These are phyloP conservation scores for Aix galericulata DNA, from an alignment of 2,113 vertebrate species.

Conservation along the genomic window DNA sequence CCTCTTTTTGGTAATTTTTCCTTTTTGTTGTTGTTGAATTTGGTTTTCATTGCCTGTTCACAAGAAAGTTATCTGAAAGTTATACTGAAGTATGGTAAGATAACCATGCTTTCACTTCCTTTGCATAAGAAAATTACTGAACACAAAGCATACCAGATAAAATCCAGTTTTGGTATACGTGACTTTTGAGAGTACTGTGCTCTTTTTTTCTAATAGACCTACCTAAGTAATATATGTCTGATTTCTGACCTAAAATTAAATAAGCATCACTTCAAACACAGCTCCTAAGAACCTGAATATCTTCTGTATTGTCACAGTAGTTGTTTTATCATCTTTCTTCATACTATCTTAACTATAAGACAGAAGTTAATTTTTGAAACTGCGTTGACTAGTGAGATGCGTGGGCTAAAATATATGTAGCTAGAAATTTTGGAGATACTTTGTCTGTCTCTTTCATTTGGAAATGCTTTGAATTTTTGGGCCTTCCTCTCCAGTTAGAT, in stretches of 20 bases:
- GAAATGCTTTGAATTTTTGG: background rate
- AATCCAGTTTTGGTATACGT: background rate
- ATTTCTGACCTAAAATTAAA: background rate
- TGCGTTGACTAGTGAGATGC: background rate
- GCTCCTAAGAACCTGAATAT: background rate
- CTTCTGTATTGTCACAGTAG: background rate
- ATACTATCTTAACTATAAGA: background rate
- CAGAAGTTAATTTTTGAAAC: background rate
- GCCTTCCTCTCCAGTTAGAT: background rate
- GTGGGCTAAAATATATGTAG: background rate
- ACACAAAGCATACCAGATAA: background rate
- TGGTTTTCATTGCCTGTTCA: background rate
- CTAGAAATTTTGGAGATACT: background rate
- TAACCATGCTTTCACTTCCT: background rate
- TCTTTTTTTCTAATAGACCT: background rate
- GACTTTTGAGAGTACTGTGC: background rate
- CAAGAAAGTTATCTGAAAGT: background rate
- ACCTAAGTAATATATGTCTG: background rate
- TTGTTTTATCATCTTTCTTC: background rate
- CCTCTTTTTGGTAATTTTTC: background rate
- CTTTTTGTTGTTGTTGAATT: background rate
- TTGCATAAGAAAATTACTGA: background rate
- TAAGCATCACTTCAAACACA: background rate
- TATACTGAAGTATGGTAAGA: background rate
- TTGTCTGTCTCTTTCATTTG: background rate